A percentile compares a stretch with the other conserved stretches of the same genome.
These are phyloP conservation scores for Amphipyra tragopoginis DNA, from an alignment of 2,888 invertebrate species.

Conservation along the genomic window DNA sequence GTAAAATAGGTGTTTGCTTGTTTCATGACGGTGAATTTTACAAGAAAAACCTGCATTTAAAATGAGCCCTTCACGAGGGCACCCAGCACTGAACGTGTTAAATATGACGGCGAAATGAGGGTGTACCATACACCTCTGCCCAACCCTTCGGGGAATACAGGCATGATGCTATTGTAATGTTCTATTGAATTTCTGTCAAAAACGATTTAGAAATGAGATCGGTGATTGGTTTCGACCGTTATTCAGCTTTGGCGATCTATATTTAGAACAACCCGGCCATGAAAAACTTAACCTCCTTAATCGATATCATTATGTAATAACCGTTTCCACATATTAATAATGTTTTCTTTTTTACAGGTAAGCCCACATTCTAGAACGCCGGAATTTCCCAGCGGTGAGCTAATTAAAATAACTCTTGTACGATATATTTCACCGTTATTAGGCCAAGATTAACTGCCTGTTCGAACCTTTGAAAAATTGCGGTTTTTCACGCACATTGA, in stretches of 20 bases:
- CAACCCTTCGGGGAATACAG: no score
- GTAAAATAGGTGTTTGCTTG: no score
- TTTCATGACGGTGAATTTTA: no score
- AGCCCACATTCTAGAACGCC: slow-evolving; percentile 56
- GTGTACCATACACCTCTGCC: no score
- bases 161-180: no score
- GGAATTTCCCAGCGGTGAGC: slow-evolving; percentile 54
- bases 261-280: slow-evolving; percentile 19
- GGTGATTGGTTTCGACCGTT: no score
- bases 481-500: slow-evolving; percentile 58
- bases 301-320: slow-evolving; percentile 31
- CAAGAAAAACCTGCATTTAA: no score
- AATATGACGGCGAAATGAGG: no score
- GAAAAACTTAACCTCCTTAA: slow-evolving; percentile 22
- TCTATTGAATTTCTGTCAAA: no score
- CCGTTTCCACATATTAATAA: slow-evolving; percentile 51
- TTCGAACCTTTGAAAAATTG: slow-evolving; percentile 54
- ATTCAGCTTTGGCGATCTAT: not conserved
- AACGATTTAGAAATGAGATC: no score
- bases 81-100: no score
- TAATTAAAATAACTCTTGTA: slow-evolving; percentile 64
- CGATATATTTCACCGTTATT: slow-evolving; percentile 45
- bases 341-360: slow-evolving; percentile 71
- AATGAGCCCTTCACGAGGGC: no score
- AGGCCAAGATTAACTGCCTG: slow-evolving; percentile 55